phyloP scores from a whole-genome alignment of 2,888 invertebrate genomes.

The Aphidoletes aphidimyza region DNA sequence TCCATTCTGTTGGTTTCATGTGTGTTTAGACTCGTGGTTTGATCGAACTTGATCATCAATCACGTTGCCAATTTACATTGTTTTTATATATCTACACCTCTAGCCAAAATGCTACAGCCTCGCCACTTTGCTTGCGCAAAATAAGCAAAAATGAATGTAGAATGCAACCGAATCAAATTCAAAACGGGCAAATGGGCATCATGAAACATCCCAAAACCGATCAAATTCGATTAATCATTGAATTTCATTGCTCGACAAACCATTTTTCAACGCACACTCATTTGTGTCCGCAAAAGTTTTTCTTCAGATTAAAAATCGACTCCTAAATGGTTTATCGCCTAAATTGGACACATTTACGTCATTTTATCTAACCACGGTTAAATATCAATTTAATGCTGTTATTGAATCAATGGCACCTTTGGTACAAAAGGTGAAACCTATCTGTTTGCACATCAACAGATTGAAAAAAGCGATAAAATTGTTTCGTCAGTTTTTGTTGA shows the following conservation, averaged over 20 bases:
- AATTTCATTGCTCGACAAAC: neutral
- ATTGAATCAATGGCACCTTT: constrained; percentile 15
- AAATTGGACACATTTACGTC: constrained; percentile 53
- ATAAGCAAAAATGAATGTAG: neutral
- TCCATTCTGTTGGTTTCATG: neutral
- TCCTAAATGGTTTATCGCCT: constrained; percentile 47
- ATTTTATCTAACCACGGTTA: constrained; percentile 29
- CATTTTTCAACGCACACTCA: constrained; percentile 34
- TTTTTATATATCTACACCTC: neutral
- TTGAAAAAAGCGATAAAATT: neutral
- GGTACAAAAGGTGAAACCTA: constrained; percentile 25
- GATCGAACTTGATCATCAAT: constrained; percentile 1
- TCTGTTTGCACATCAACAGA: constrained; percentile 29
- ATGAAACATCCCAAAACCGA: neutral
- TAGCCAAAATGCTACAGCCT: neutral
- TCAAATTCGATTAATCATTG: constrained; percentile 12
- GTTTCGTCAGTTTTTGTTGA: no score
- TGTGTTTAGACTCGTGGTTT: neutral
- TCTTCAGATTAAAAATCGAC: neutral
- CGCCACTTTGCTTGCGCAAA: constrained; percentile 42
- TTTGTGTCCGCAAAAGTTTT: neutral
- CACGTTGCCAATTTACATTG: constrained; percentile 44
- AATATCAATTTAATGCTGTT: constrained; percentile 30
- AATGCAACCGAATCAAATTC: neutral
- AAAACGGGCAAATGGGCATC: neutral